These are phyloP conservation scores for Macaca nemestrina DNA, from an alignment of 2,113 vertebrate species.

Conservation along the genomic window DNA sequence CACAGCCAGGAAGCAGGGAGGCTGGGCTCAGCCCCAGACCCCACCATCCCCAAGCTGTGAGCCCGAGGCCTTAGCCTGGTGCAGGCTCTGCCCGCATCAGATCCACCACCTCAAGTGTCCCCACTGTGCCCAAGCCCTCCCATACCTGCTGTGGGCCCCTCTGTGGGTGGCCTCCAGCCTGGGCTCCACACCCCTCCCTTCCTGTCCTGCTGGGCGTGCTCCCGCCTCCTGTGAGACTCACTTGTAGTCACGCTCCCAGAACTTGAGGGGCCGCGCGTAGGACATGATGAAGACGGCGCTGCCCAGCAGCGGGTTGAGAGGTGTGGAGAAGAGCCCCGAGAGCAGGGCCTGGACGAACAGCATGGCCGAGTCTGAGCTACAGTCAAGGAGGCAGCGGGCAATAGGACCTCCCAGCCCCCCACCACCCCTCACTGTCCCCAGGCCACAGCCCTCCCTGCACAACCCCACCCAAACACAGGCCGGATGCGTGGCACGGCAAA, in stretches of 20 bases:
- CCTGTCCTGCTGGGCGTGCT: not conserved
- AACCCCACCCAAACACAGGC: not conserved
- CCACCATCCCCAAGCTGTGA: not conserved
- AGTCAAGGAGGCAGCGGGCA: constrained; percentile 58
- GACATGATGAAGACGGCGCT: constrained; percentile 94
- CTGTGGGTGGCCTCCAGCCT: not conserved
- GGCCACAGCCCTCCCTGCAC: not conserved
- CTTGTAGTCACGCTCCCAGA: constrained; percentile 96
- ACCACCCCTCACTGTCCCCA: not conserved
- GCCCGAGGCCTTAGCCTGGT: not conserved
- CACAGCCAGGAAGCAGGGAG: not conserved
- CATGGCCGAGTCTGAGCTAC: constrained; percentile 90
- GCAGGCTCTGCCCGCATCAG: not conserved
- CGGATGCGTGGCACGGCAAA: constrained; percentile 96
- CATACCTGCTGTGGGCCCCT: not conserved
- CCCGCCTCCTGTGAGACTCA: constrained; percentile 70
- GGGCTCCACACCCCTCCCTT: no score
- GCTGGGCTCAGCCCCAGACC: not conserved
- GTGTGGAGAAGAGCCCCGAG: constrained; percentile 92
- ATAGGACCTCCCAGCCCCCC: not conserved
- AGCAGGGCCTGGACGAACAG: constrained; percentile 93
- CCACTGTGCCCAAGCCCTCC: rapidly evolving
- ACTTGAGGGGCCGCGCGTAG: constrained; percentile 93
- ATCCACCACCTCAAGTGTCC: not conserved
- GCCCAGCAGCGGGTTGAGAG: constrained; percentile 93